Evolutionary conservation across 2,113 vertebrate genomes (phyloP).

Genomic region (Dipodomys ordii): DNA sequence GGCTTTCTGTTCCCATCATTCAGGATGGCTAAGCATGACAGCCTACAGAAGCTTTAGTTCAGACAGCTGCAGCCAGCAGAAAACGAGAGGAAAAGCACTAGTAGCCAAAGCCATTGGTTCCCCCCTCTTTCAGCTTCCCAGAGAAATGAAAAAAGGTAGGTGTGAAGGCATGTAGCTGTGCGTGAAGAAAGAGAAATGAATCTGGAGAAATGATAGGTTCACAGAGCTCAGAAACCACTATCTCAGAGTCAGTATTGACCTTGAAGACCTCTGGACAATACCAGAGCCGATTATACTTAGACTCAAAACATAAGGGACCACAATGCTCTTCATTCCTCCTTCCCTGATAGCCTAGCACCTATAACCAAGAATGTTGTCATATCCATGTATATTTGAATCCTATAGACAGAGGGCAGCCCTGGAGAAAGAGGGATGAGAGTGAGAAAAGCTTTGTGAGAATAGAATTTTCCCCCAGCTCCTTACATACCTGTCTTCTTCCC

Average conservation of each 20-base stretch:
- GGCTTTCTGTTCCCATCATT: not conserved
- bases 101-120: not conserved
- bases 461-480: not conserved
- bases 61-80: not conserved
- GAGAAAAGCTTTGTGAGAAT: not conserved
- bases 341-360: not conserved
- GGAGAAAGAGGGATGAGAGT: not conserved
- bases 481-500: not conserved
- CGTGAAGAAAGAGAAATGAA: not conserved
- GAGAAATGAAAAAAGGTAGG: not conserved
- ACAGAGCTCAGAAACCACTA: no score
- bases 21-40: not conserved
- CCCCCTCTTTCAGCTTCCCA: not conserved
- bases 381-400: not conserved
- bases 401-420: not conserved
- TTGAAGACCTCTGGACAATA: not conserved
- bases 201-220: no score
- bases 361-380: not conserved
- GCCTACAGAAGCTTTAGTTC: not conserved
- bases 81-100: not conserved
- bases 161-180: not conserved
- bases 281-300: not conserved
- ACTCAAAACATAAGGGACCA: not conserved
- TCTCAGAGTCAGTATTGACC: not conserved
- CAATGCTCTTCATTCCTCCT: not conserved